These are phyloP conservation scores for Coleophora deauratella DNA, from an alignment of 2,888 invertebrate genomes.

Conservation along the genomic window DNA sequence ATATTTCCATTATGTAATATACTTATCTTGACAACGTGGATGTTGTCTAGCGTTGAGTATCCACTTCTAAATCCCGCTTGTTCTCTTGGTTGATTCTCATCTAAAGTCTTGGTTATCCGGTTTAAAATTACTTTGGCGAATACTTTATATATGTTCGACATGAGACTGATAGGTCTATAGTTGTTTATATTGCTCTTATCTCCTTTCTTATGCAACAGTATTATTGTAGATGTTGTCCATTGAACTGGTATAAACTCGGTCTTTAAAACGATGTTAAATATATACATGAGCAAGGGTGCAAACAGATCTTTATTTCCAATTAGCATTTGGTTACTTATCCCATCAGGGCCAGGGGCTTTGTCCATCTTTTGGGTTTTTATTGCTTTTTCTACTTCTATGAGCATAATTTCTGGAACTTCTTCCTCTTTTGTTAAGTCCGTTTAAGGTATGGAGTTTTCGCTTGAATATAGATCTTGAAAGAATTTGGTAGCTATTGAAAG, in stretches of 20 bases:
- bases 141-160: no score
- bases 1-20: background rate
- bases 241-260: background rate
- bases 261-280: slow-evolving; percentile 4
- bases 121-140: no score
- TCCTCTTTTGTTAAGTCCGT: background rate
- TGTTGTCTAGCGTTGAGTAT: slow-evolving; percentile 1
- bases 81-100: slow-evolving; percentile 13
- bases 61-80: slow-evolving; percentile 20
- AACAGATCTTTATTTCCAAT: background rate
- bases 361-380: slow-evolving; percentile 8
- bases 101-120: no score
- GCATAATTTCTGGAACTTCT: slow-evolving; percentile 4
- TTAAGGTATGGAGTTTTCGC: background rate
- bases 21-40: slow-evolving; percentile 6
- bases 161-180: no score
- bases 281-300: background rate
- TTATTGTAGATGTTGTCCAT: no score
- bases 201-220: no score
- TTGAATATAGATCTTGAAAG: slow-evolving; percentile 6
- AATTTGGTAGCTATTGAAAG: slow-evolving; percentile 9
- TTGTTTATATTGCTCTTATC: no score
- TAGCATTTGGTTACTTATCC: slow-evolving; percentile 8
- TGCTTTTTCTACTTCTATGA: slow-evolving; percentile 9
- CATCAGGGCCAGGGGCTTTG: slow-evolving; percentile 11